Conservation (phyloP, 2,797 vertebrate species). For the Peromyscus melanophrys region DNA sequence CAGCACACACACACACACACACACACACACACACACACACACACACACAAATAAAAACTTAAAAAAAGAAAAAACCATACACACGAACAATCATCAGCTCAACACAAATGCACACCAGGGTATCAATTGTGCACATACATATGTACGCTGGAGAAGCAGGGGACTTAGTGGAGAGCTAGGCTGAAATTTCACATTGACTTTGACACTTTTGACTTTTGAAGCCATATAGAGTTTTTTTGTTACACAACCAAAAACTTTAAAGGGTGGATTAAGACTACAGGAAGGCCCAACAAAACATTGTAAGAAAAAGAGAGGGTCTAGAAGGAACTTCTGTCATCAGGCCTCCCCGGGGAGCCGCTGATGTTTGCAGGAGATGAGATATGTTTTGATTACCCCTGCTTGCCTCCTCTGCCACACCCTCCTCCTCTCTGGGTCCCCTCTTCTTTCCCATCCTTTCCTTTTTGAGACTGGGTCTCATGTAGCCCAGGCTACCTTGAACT, state of each 20-base stretch:
- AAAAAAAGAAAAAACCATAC: background rate
- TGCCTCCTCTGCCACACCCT: no score
- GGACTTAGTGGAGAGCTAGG: background rate
- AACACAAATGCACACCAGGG: background rate
- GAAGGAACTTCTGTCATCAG: background rate
- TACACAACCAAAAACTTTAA: background rate
- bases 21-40: background rate
- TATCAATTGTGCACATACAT: no score
- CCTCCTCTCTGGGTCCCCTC: background rate
- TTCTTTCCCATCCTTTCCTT: background rate
- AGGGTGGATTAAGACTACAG: background rate
- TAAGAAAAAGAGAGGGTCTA: background rate
- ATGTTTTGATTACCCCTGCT: background rate
- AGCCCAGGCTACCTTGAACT: background rate
- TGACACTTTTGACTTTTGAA: background rate
- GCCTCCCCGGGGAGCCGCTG: background rate
- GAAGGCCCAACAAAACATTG: background rate
- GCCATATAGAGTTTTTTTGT: background rate
- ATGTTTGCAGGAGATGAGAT: background rate
- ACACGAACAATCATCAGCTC: background rate
- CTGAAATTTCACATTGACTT: background rate
- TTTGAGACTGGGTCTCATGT: background rate
- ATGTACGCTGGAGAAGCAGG: background rate
- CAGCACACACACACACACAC: rapidly evolving
- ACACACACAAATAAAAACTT: background rate